Conservation (phyloP, 2,797 vertebrate species). For the Bovichtus variegatus region DNA sequence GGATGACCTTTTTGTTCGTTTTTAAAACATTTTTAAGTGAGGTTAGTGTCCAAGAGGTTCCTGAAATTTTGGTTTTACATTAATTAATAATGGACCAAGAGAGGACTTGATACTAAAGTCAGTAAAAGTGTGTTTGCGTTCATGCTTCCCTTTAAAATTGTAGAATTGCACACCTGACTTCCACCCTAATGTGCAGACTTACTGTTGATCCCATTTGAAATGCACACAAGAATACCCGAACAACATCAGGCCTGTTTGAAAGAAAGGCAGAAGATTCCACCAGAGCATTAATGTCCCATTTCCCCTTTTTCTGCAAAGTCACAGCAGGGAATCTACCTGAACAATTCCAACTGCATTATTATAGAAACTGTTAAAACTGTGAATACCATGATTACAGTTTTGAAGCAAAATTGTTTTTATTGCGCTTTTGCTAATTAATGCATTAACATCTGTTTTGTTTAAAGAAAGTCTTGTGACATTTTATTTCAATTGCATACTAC, state of each 20-base stretch:
- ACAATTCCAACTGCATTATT: background rate
- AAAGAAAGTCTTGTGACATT: background rate
- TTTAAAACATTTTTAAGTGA: no score
- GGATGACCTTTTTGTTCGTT: no score
- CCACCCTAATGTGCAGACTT: background rate
- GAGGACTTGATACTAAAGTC: no score
- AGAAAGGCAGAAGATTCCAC: background rate
- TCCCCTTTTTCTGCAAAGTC: background rate
- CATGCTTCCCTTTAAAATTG: slow-evolving; percentile 4
- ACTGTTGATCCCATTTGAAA: background rate
- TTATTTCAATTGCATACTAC: background rate
- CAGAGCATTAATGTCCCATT: slow-evolving; percentile 8
- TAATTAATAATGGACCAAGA: no score
- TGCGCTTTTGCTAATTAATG: background rate
- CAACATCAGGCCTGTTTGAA: background rate
- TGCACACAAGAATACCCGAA: background rate
- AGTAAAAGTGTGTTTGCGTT: background rate
- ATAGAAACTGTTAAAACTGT: background rate
- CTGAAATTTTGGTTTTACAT: no score
- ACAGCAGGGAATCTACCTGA: background rate
- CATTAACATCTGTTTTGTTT: background rate
- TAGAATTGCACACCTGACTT: slow-evolving; percentile 34
- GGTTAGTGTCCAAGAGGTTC: no score
- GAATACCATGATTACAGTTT: background rate
- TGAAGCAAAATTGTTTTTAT: no score